phyloP scores from a whole-genome alignment of 2,797 vertebrate genomes.

The Antrozous pallidus region DNA sequence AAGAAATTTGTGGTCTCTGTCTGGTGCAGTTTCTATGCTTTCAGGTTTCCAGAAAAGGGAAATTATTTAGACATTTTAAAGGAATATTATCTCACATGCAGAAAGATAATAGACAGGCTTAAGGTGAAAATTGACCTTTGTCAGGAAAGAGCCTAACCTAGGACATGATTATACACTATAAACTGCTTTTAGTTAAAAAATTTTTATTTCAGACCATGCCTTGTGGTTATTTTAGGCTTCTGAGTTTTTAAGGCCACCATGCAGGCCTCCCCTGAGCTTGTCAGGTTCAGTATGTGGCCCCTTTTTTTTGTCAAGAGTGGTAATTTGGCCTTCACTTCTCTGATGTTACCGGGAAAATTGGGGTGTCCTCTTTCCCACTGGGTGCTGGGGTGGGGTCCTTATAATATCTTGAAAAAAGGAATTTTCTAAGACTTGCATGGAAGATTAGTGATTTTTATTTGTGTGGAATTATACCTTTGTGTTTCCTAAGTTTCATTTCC shows the following conservation, averaged over 20 bases:
- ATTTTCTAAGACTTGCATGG: too few relatives aligned
- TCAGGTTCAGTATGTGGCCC: neutral
- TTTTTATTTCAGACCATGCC: neutral
- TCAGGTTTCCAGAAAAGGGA: neutral
- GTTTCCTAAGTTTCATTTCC: too few relatives aligned
- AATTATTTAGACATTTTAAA: neutral
- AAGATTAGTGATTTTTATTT: too few relatives aligned
- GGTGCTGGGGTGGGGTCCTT: too few relatives aligned
- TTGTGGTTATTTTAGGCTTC: neutral
- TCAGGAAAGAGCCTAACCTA: neutral
- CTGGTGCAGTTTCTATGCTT: neutral
- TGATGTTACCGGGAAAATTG: neutral
- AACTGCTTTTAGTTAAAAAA: neutral
- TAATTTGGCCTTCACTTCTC: neutral
- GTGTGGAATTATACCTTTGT: too few relatives aligned
- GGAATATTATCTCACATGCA: neutral
- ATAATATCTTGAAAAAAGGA: too few relatives aligned
- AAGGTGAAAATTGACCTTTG: neutral
- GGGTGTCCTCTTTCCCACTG: too few relatives aligned
- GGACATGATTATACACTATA: neutral
- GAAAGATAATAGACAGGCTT: neutral
- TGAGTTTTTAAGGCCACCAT: neutral
- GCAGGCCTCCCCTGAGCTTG: neutral
- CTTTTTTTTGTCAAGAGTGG: neutral
- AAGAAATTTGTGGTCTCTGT: neutral